Conservation (phyloP, 2,888 invertebrate genomes). For the Ectemnius continuus region DNA sequence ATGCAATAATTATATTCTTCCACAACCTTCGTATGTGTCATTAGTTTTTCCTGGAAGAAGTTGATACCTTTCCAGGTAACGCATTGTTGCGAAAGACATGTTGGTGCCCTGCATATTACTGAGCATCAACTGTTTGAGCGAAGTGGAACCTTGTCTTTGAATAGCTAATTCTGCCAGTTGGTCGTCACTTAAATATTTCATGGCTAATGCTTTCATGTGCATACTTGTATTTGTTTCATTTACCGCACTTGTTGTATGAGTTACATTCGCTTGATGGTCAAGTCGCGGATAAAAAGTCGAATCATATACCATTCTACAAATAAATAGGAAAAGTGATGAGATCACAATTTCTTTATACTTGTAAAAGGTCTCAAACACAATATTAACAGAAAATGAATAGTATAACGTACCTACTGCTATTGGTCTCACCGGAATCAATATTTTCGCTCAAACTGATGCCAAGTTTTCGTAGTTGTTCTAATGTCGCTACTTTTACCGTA, state of each 20-base stretch:
- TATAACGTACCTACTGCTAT: conserved; percentile 61
- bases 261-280: conserved; percentile 66
- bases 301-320: conserved; percentile 65
- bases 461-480: conserved; percentile 72
- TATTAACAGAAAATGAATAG: neutral
- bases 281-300: conserved; percentile 70
- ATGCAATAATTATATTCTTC: neutral
- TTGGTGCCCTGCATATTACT: conserved; percentile 78
- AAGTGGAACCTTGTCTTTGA: conserved; percentile 65
- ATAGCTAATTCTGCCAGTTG: conserved; percentile 75
- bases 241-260: conserved; percentile 62
- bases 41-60: conserved; percentile 78
- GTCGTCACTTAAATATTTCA: conserved; percentile 80
- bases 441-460: conserved; percentile 72
- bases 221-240: conserved; percentile 79
- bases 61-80: conserved; percentile 85
- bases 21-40: conserved; percentile 61
- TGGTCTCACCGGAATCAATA: conserved; percentile 60
- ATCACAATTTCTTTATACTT: conserved; percentile 8
- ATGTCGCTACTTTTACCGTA: conserved; percentile 71
- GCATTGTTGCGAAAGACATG: conserved; percentile 85
- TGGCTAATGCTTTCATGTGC: conserved; percentile 80
- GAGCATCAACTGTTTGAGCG: conserved; percentile 69
- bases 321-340: conserved; percentile 18
- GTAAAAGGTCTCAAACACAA: neutral